Evolutionary conservation across 1,140 invertebrate species (phyloP), one percentile per base, ranked within the genome.

Genomic region (Brachionus koreanus): DNA sequence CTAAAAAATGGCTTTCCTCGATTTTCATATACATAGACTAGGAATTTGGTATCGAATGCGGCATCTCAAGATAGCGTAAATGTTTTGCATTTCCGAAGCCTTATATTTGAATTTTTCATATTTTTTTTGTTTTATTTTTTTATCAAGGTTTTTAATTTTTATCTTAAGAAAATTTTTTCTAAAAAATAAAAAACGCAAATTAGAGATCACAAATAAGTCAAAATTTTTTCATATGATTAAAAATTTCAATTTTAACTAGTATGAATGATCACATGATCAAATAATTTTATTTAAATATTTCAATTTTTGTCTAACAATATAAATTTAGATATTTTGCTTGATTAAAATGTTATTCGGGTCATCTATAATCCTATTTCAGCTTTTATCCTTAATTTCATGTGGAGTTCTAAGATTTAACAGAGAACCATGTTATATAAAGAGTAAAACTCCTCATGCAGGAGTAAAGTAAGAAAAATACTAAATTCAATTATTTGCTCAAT

Each of bases 381-480:
- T 61, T 13, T 13, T 76, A 37, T 83, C 6, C 16, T 19, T 42
- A 13, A 61, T 83, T 42, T 82, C 65, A 52, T 52, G 46, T 43
- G 35, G 29, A 6, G 49, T 65, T 35, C 35, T 43, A 42, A 79
- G 35, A 65, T 79, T 61, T 35, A 42, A 39, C 10, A 57, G 57
- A 23, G 52, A 79, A 16, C 76, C 76, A 43, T 79, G 76, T 29
- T 79, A 79, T 63, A 65, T 79, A 5, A 57, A 79, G 19, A 79
- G 76, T 23, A 39, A 79, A 61, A 61, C 25, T 37, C 76, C 76
- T 16, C 33, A 39, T 25, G 7, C 19, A 65, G 76, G 76, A 61
- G 76, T 79, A 10, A 79, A 79, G 76, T 61, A 23, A 46, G 4
- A 49, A 35, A 67, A 46, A 9, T 10, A 57, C 3, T 37, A 39